A percentile compares a stretch with the other conserved stretches of the same genome.
phyloP scores from a whole-genome alignment of 2,888 invertebrate species.

The Asteroscopus sphinx region DNA sequence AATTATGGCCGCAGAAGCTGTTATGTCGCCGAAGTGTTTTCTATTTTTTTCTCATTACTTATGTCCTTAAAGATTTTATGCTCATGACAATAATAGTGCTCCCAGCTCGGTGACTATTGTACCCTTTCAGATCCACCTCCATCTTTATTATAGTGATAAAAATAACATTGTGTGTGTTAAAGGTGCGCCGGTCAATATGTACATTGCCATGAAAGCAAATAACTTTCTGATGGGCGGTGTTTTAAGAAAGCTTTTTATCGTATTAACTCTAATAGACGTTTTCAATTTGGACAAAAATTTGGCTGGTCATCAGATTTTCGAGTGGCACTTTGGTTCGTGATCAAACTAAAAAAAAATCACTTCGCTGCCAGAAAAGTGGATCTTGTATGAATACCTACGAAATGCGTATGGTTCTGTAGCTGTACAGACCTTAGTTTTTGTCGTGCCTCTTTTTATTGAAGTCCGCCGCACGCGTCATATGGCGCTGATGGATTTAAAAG shows the following conservation, averaged over 20 bases:
- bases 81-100: constrained; percentile 52
- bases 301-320: constrained; percentile 11
- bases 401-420: constrained; percentile 4
- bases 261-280: constrained; percentile 41
- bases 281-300: constrained; percentile 14
- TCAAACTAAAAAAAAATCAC: constrained; percentile 3
- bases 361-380: constrained; percentile 2
- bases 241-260: constrained; percentile 51
- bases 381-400: constrained; percentile 1
- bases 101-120: constrained; percentile 49
- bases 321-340: constrained; percentile 1
- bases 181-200: constrained; percentile 53
- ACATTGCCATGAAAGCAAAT: constrained; percentile 51
- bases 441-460: constrained; percentile 41
- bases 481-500: constrained; percentile 50
- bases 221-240: constrained; percentile 40
- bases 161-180: constrained; percentile 59
- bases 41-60: constrained; percentile 46
- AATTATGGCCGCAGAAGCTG: constrained; percentile 17
- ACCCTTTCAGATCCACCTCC: constrained; percentile 47
- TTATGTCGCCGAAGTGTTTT: constrained; percentile 36
- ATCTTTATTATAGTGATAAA: constrained; percentile 62
- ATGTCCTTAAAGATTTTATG: constrained; percentile 53
- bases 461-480: constrained; percentile 31
- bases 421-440: constrained; percentile 22